phyloP scores from a whole-genome alignment of 1,140 invertebrate species.

The Micrasema longulum region DNA sequence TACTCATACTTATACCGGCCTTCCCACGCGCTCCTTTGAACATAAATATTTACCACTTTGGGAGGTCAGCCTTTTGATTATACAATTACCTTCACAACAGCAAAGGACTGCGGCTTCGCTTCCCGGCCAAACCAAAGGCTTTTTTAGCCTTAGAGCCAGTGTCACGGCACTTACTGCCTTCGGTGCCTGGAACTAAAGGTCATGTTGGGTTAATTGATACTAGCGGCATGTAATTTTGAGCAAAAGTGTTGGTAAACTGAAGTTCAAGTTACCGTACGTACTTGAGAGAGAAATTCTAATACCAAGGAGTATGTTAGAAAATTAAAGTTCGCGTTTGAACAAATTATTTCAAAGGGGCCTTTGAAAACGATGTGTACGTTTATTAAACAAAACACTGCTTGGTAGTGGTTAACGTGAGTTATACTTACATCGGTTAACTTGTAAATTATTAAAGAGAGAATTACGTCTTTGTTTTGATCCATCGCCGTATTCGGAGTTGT shows the following conservation, averaged over 20 bases:
- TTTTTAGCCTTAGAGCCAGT: conserved; percentile 1
- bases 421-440: no score
- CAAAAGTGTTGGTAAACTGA: conserved; percentile 3
- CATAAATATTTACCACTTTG: conserved; percentile 37
- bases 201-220: conserved; percentile 28
- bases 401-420: not conserved
- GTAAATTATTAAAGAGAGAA: no score
- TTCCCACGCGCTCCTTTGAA: conserved; percentile 1
- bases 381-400: not conserved
- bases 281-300: conserved; percentile 9
- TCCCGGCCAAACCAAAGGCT: conserved; percentile 16
- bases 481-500: no score
- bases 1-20: not conserved
- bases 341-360: conserved; percentile 4
- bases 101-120: conserved; percentile 26
- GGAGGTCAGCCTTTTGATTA: conserved; percentile 34
- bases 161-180: conserved; percentile 4
- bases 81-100: conserved; percentile 20
- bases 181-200: not conserved
- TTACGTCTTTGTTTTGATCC: no score
- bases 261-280: not conserved
- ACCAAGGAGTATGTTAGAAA: not conserved
- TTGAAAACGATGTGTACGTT: not conserved
- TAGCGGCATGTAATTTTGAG: conserved; percentile 9
- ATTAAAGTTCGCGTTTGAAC: not conserved